Evolutionary conservation across 2,888 invertebrate species (phyloP).

Genomic region (Macrosoma leucophasiata): DNA sequence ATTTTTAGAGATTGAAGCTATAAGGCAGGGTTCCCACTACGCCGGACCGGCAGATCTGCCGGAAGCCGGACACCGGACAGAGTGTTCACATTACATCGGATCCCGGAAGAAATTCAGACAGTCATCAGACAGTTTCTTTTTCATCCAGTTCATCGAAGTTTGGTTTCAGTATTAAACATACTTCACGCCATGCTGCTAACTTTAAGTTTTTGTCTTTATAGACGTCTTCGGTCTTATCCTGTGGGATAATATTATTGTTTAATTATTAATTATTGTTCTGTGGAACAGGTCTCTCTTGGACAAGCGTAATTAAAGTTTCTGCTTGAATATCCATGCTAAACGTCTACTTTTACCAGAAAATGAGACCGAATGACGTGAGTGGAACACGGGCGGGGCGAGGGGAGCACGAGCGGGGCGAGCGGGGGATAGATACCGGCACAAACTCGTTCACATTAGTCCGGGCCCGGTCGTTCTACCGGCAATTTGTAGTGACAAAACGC

Average conservation of each 20-base stretch:
- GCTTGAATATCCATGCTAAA: constrained; percentile 20
- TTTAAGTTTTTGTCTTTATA: constrained; percentile 29
- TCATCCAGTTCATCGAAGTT: constrained; percentile 31
- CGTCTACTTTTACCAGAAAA: constrained; percentile 10
- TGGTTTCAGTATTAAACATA: constrained; percentile 31
- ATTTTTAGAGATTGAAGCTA: no score
- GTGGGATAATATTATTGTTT: no score
- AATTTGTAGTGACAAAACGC: constrained; percentile 28
- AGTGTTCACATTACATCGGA: no score
- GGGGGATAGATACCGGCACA: constrained; percentile 21
- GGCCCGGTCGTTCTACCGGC: constrained; percentile 19
- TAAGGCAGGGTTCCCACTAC: no score
- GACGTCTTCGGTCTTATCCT: constrained; percentile 28
- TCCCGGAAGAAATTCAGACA: no score
- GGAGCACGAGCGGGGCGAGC: constrained; percentile 22
- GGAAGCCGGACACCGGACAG: no score
- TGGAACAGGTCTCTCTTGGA: constrained; percentile 29
- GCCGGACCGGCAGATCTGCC: no score
- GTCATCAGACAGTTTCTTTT: no score
- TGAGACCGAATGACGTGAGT: constrained; percentile 23
- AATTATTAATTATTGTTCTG: no score
- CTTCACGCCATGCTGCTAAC: constrained; percentile 29
- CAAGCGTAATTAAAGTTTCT: constrained; percentile 29
- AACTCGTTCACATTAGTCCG: constrained; percentile 25
- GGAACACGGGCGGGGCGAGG: no score